Evolutionary conservation across 2,888 invertebrate species (phyloP), one percentile per base, ranked within the genome.

Genomic region (Trileptium ribeirensis): DNA sequence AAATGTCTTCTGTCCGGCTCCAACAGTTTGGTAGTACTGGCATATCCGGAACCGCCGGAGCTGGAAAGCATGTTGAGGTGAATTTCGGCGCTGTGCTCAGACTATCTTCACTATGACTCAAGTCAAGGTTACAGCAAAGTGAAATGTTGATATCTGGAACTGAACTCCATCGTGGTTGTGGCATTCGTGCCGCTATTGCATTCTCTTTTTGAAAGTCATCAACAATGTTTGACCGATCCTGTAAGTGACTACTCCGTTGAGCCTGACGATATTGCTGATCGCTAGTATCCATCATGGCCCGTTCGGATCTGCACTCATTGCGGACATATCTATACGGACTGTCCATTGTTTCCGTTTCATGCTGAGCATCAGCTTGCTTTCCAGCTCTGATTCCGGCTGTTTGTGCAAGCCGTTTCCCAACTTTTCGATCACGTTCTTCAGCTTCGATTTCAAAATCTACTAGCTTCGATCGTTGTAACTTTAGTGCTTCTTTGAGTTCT

Each of bases 401-500:
- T 51, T 51, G 51, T 24, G 51, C 51, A 51, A 24, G 24, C 51
- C 8, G 51, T 51, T 51, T 51, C 8, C 8, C 51, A 24, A 70
- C 19, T 70, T 70, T 70, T 70, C 34, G 34, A 19, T 70, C 74
- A 15, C 74, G 74, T 15, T 8, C 31, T 15, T 70, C 74, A 19
- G 74, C 74, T 70, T 70, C 74, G 31, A 70, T 70, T 36, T 70
- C 74, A 36, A n/a, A 15, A 15, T 70, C 74, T 19, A n/a, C 37
- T 8, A 70, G 74, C n/a, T 36, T 31, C 8, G 15, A 19, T 31
- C 37, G 33, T 36, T 70, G 74, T 8, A 70, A 31, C 74, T 19
- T 15, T 15, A 70, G 34, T 31, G 74, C 74, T 70, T 70, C 74
- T 36, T 70, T 70, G 74, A 70, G 74, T 36, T 70, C 74, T 15